Conservation (phyloP, 2,797 vertebrate species). For the Sparidentex hasta region DNA sequence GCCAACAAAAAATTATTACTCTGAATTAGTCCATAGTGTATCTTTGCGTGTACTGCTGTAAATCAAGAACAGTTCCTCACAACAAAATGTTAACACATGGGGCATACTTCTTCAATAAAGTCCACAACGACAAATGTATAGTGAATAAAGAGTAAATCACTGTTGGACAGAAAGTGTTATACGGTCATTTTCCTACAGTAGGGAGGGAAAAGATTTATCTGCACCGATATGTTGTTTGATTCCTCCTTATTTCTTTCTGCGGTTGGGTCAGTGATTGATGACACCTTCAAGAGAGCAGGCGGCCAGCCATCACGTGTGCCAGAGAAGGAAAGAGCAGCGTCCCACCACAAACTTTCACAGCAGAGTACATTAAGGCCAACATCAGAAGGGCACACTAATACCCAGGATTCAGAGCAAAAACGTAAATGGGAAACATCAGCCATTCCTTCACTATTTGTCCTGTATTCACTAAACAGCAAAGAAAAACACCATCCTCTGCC, state of each 20-base stretch:
- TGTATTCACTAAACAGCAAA: constrained; percentile 41
- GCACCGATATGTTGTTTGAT: constrained; percentile 28
- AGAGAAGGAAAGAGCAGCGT: constrained; percentile 25
- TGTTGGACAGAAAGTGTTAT: constrained; percentile 2
- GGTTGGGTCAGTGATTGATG: constrained; percentile 31
- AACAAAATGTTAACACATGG: constrained; percentile 11
- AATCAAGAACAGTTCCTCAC: not conserved
- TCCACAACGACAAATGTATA: not conserved
- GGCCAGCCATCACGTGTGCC: constrained; percentile 41
- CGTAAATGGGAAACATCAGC: constrained; percentile 63
- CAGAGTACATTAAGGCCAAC: constrained; percentile 33
- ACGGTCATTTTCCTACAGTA: constrained; percentile 17
- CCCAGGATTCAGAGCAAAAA: constrained; percentile 37
- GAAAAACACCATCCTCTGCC: constrained; percentile 52
- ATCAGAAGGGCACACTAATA: constrained; percentile 48
- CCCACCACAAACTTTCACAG: constrained; percentile 40
- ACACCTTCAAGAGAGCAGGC: constrained; percentile 38
- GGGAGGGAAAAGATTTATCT: constrained; percentile 21
- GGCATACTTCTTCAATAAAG: constrained; percentile 3
- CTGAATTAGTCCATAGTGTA: not conserved
- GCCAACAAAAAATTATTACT: not conserved
- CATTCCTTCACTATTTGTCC: constrained; percentile 55
- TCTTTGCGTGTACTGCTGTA: not conserved
- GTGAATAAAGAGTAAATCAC: constrained; percentile 10
- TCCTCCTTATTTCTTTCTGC: constrained; percentile 28